These are phyloP conservation scores for Dreissena rostriformis DNA, from an alignment of 1,140 invertebrate genomes.

Conservation along the genomic window DNA sequence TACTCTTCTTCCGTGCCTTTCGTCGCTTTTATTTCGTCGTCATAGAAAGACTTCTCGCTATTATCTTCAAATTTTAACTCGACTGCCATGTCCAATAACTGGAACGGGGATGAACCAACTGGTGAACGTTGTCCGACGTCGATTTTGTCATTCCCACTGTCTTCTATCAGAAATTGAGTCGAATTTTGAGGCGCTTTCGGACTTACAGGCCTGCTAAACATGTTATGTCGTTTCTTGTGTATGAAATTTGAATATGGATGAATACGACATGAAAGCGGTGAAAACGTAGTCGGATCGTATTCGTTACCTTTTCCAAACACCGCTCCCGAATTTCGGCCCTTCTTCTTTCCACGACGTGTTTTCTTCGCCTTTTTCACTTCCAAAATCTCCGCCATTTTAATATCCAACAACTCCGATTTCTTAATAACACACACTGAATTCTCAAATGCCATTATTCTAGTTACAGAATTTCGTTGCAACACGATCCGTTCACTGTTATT, in stretches of 20 bases:
- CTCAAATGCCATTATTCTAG: constrained; percentile 4
- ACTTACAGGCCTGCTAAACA: constrained; percentile 32
- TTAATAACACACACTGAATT: constrained; percentile 5
- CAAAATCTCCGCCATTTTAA: constrained; percentile 37
- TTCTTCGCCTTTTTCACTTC: constrained; percentile 10
- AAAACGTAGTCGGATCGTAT: neutral
- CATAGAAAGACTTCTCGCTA: constrained; percentile 21
- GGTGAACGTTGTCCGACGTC: neutral
- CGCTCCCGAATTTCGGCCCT: neutral
- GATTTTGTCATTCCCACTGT: constrained; percentile 15
- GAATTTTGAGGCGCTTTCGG: constrained; percentile 56
- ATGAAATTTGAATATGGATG: neutral
- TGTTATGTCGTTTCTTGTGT: neutral
- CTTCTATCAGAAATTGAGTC: constrained; percentile 52
- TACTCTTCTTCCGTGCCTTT: no score
- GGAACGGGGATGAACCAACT: neutral
- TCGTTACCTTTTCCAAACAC: neutral
- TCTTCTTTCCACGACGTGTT: constrained; percentile 52
- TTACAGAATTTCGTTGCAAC: neutral
- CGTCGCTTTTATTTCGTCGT: neutral
- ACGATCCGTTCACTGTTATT: neutral
- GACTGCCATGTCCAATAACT: constrained; percentile 2
- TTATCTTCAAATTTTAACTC: neutral
- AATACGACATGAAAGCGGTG: neutral
- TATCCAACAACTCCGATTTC: constrained; percentile 30